phyloP scores from a whole-genome alignment of 1,140 invertebrate genomes.

The Lordiphosa collinella region DNA sequence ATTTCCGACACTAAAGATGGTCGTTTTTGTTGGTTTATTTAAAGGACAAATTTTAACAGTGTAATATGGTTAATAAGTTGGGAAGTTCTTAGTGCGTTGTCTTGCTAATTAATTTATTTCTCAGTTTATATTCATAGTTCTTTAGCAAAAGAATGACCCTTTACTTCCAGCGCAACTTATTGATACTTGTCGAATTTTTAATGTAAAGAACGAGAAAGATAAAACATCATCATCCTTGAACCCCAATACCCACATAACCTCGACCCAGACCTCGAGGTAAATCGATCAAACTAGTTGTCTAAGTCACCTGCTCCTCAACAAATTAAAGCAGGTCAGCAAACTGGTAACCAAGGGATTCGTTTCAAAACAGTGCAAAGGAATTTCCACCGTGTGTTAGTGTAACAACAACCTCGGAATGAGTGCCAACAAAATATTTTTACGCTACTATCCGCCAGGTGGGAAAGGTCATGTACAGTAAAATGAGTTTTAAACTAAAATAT shows the following conservation, averaged over 20 bases:
- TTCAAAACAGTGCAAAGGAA: conserved; percentile 24
- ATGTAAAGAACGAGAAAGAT: no score
- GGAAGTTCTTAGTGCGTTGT: no score
- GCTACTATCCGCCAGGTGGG: conserved; percentile 85
- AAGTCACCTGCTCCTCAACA: conserved; percentile 26
- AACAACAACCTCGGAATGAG: conserved; percentile 80
- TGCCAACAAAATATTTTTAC: conserved; percentile 84
- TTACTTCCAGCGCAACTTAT: no score
- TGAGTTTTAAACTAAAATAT: background rate
- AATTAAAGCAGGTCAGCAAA: conserved; percentile 75
- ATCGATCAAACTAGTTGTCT: conserved; percentile 58
- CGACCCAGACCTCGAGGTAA: conserved; percentile 54
- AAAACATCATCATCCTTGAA: conserved; percentile 13
- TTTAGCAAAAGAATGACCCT: no score
- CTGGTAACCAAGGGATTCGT: conserved; percentile 4
- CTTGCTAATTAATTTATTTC: no score
- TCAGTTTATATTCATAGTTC: no score
- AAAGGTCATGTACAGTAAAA: background rate
- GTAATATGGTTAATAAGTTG: no score
- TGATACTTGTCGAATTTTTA: no score
- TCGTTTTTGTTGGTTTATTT: no score
- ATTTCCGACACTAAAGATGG: no score
- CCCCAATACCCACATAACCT: conserved; percentile 10
- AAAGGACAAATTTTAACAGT: no score
- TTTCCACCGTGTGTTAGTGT: conserved; percentile 22